phyloP scores from a whole-genome alignment of 2,888 invertebrate species.

The Elegia similella region DNA sequence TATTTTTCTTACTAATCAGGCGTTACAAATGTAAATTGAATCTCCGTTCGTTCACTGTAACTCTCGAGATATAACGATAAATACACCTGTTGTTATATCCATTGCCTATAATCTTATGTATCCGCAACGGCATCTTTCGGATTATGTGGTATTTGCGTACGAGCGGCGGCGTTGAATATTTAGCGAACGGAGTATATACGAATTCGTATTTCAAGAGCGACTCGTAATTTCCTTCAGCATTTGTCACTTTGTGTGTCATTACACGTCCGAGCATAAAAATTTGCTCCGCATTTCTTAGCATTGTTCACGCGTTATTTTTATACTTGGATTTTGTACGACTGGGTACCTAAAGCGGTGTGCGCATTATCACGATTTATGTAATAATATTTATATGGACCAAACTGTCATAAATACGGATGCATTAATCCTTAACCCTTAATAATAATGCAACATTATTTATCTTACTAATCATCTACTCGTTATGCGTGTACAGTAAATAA shows the following conservation, averaged over 20 bases:
- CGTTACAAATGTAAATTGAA: not conserved
- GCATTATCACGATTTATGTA: constrained; percentile 68
- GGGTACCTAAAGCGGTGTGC: constrained; percentile 59
- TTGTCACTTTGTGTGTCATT: constrained; percentile 2
- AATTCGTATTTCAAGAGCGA: not conserved
- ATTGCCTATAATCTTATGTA: too few species aligned
- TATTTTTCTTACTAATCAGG: not conserved
- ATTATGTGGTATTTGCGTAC: too few species aligned
- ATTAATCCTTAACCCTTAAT: constrained; percentile 76
- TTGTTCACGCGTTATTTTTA: not conserved
- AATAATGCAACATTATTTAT: constrained; percentile 75
- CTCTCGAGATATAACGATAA: too few species aligned
- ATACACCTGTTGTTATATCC: too few species aligned
- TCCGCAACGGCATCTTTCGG: too few species aligned
- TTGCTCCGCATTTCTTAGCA: not conserved
- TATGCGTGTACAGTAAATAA: constrained; percentile 78
- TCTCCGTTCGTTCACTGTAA: too few species aligned
- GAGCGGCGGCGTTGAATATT: too few species aligned
- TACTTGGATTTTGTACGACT: constrained; percentile 31
- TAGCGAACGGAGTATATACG: not conserved
- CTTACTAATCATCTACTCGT: constrained; percentile 77
- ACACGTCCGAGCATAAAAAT: constrained; percentile 3
- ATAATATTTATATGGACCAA: constrained; percentile 81
- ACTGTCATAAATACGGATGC: constrained; percentile 78
- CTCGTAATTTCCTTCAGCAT: not conserved